phyloP scores from a whole-genome alignment of 2,113 vertebrate genomes.

The Elachura formosa region DNA sequence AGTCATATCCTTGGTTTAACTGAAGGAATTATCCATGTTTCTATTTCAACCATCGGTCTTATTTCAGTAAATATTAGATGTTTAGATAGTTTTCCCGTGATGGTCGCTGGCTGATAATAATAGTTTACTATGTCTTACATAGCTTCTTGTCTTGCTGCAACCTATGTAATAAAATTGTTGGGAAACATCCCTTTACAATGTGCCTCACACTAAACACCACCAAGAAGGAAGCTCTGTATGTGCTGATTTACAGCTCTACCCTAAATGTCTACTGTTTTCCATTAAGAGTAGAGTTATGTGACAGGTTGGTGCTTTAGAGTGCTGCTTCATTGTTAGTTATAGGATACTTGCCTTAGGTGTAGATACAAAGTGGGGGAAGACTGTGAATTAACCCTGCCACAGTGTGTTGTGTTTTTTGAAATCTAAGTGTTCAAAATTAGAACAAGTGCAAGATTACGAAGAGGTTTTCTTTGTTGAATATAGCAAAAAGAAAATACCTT shows the following conservation, averaged over 20 bases:
- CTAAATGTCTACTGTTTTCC: neutral
- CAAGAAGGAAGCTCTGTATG: neutral
- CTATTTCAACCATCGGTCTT: neutral
- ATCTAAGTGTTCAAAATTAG: neutral
- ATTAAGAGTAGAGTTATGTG: neutral
- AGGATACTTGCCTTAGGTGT: neutral
- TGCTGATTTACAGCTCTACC: neutral
- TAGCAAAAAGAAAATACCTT: neutral
- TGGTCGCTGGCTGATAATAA: neutral
- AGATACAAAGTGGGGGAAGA: neutral
- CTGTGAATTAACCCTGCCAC: neutral
- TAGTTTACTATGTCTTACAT: neutral
- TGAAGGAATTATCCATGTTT: neutral
- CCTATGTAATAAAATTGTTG: neutral
- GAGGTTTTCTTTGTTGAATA: neutral
- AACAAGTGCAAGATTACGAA: neutral
- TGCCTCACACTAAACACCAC: neutral
- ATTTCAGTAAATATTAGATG: neutral
- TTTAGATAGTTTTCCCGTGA: neutral
- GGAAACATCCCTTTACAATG: neutral
- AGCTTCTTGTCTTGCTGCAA: neutral
- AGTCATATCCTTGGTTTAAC: neutral
- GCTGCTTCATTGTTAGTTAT: neutral
- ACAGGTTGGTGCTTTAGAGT: neutral
- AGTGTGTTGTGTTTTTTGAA: neutral